phyloP scores from a whole-genome alignment of 2,113 vertebrate genomes.

The Onychostoma macrolepis region DNA sequence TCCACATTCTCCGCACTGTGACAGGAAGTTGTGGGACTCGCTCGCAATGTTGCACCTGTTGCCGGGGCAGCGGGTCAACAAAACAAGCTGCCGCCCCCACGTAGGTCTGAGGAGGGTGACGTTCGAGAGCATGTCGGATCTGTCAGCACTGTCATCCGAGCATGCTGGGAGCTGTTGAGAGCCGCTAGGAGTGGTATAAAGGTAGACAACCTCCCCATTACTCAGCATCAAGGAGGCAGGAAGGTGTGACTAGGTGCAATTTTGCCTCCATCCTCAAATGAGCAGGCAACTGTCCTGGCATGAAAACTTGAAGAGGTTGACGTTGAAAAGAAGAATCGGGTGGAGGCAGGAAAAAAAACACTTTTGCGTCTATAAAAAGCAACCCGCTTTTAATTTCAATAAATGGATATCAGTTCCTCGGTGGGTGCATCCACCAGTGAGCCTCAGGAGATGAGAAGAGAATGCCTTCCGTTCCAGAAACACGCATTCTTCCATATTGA shows the following conservation, averaged over 20 bases:
- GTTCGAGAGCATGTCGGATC: slow-evolving; percentile 43
- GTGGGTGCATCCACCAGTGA: not conserved
- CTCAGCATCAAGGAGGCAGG: slow-evolving; percentile 65
- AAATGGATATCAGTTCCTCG: slow-evolving; percentile 34
- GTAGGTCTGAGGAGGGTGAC: slow-evolving; percentile 48
- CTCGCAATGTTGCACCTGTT: slow-evolving; percentile 68
- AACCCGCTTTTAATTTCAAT: not conserved
- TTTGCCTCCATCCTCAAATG: slow-evolving; percentile 49
- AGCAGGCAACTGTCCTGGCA: slow-evolving; percentile 61
- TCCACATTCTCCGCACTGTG: slow-evolving; percentile 52
- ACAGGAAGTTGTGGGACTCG: slow-evolving; percentile 64
- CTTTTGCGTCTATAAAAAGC: slow-evolving; percentile 25
- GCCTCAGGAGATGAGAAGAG: not conserved
- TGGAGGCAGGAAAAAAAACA: slow-evolving; percentile 27
- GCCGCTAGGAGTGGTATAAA: slow-evolving; percentile 24
- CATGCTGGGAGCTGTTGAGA: slow-evolving; percentile 64
- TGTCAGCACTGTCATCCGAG: slow-evolving; percentile 65
- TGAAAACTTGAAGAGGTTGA: slow-evolving; percentile 56
- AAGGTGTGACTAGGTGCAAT: slow-evolving; percentile 66
- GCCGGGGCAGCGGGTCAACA: slow-evolving; percentile 76
- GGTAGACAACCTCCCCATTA: slow-evolving; percentile 59
- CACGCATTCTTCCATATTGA: not conserved
- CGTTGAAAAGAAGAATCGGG: slow-evolving; percentile 33
- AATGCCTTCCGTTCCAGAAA: slow-evolving; percentile 1
- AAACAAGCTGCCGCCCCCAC: slow-evolving; percentile 66